A percentile compares a stretch with the other conserved stretches of the same genome.
Evolutionary conservation across 2,797 vertebrate species (phyloP).

Genomic region (Micrastur ruficollis): DNA sequence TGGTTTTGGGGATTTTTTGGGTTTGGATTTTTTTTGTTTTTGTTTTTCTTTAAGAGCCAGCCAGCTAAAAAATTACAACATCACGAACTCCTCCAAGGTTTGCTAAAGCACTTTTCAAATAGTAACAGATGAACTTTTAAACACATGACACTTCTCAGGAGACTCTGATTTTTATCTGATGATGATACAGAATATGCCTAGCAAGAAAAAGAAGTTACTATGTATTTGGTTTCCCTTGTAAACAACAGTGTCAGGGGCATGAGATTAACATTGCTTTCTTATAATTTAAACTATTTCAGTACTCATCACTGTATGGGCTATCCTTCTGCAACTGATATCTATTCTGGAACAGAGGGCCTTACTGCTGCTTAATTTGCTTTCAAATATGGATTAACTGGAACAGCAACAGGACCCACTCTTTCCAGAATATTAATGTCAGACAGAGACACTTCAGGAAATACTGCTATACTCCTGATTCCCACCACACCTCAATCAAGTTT

Average conservation of each 20-base stretch:
- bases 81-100: not conserved
- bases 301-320: not conserved
- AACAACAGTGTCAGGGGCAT: not conserved
- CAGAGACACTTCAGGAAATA: constrained; percentile 4
- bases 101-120: not conserved
- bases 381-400: not conserved
- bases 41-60: not conserved
- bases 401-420: not conserved
- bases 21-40: not conserved
- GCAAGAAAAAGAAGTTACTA: not conserved
- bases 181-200: not conserved
- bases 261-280: not conserved
- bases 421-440: not conserved
- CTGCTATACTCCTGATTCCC: not conserved
- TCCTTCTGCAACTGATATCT: not conserved
- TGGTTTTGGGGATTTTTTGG: not conserved
- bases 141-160: not conserved
- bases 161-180: not conserved
- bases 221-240: not conserved
- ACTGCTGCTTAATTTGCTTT: not conserved
- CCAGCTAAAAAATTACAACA: not conserved
- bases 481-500: not conserved
- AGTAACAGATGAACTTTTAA: not conserved
- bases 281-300: not conserved
- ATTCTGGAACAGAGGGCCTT: not conserved